Percentiles rank a stretch among this genome's conserved stretches.
These are phyloP conservation scores for Gryllus bimaculatus DNA, from an alignment of 1,140 invertebrate genomes.

Conservation along the genomic window DNA sequence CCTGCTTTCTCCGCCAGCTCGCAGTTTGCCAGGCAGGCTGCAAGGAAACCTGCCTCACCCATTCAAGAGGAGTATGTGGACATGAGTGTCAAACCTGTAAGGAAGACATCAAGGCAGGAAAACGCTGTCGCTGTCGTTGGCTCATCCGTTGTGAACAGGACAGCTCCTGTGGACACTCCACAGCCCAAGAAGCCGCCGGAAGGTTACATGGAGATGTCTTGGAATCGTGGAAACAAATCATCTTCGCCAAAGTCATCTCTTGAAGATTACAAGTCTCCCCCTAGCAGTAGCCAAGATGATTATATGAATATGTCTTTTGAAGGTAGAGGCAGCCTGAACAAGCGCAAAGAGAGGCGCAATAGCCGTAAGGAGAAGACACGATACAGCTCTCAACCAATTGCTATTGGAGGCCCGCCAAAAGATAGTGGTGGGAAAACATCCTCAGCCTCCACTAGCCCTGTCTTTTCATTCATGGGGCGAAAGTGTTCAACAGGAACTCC, in stretches of 20 bases:
- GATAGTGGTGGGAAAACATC: background rate
- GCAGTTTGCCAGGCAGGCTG: background rate
- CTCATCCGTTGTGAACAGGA: background rate
- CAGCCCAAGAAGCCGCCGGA: slow-evolving; percentile 39
- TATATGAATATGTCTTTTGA: slow-evolving; percentile 34
- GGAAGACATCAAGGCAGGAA: slow-evolving; percentile 8
- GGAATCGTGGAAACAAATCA: slow-evolving; percentile 23
- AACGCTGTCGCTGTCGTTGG: slow-evolving; percentile 29
- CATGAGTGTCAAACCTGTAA: slow-evolving; percentile 26
- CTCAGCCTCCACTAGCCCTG: slow-evolving; percentile 31
- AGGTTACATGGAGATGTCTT: slow-evolving; percentile 53
- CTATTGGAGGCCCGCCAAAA: slow-evolving; percentile 35
- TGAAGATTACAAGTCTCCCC: slow-evolving; percentile 24
- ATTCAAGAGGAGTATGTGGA: slow-evolving; percentile 35
- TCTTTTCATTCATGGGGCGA: slow-evolving; percentile 32
- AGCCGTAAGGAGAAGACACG: slow-evolving; percentile 22
- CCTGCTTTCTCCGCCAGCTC: background rate
- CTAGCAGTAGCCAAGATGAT: slow-evolving; percentile 25
- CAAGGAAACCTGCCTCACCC: slow-evolving; percentile 22
- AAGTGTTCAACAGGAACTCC: slow-evolving; percentile 38
- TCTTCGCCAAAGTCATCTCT: slow-evolving; percentile 27
- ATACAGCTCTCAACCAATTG: slow-evolving; percentile 45
- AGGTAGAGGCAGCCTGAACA: slow-evolving; percentile 24
- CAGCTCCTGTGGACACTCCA: slow-evolving; percentile 36
- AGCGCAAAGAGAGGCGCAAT: slow-evolving; percentile 30